Conservation (phyloP, 2,797 vertebrate genomes). For the Labeo calbasu region DNA sequence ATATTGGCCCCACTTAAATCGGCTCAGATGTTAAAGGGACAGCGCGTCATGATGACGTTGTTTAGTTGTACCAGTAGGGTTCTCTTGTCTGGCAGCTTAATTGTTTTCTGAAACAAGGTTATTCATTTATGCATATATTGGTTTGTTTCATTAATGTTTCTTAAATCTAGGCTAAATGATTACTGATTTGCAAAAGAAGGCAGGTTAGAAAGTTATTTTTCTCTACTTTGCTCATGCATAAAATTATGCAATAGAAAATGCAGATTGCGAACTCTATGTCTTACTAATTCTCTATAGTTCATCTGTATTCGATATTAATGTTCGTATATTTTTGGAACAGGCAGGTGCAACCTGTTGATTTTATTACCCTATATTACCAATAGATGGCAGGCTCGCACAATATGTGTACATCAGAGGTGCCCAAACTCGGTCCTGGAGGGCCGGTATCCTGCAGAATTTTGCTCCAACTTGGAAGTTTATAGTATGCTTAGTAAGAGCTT, state of each 20-base stretch:
- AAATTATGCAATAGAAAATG: background rate
- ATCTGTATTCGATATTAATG: background rate
- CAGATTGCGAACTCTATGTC: too few species aligned
- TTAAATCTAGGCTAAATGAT: background rate
- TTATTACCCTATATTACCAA: constrained; percentile 61
- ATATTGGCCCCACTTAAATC: constrained; percentile 65
- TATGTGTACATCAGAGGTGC: background rate
- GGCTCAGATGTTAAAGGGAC: constrained; percentile 78
- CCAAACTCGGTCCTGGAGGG: too few species aligned
- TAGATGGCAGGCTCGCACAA: constrained; percentile 70
- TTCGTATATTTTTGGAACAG: background rate
- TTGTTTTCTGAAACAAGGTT: background rate
- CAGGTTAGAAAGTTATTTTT: background rate
- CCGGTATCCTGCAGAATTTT: too few species aligned
- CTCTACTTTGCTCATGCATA: background rate
- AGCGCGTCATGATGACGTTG: constrained; percentile 39
- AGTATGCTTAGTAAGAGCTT: too few species aligned
- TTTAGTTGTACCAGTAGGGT: background rate
- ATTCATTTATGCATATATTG: background rate
- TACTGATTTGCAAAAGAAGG: background rate
- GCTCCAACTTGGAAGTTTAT: too few species aligned
- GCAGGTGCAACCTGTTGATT: background rate
- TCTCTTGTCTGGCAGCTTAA: background rate
- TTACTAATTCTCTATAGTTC: background rate
- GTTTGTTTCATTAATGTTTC: background rate